Evolutionary conservation across 2,888 invertebrate species (phyloP), one percentile per base, ranked within the genome.

Genomic region (Chorisops tibialis): DNA sequence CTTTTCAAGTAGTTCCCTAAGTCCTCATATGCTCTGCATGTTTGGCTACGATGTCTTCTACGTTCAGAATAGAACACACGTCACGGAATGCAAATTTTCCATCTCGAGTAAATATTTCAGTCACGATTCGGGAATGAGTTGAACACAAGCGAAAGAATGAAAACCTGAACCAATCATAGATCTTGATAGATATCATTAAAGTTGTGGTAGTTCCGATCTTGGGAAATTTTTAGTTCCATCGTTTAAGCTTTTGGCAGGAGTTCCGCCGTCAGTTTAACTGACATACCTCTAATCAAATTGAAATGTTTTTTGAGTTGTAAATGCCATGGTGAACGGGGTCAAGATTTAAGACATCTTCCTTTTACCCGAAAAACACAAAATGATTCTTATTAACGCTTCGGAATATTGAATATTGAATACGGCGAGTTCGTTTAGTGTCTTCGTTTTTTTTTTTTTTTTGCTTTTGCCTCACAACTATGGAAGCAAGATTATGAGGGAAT

Each of bases 21-120:
- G 7, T 56, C 52, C 39, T 52, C 52, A 52, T 52, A 38, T 52
- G 52, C 38, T 52, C n/a, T 5, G 16, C 9, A 56, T 56, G 22
- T 56, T 43, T 16, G 54, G 22, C 41, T 16, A 41, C 24, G 41
- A 41, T 43, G 16, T 12, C 30, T 6, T 12, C 2, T 49, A n/a
- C 4, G 24, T 35, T 21, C 24, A 56, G 43, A 43, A 56, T 56
- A 56, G 38, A 52, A 39, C 38, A 41, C 52, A 41, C 54, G 43
- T 56, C 54, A 56, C 30, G 54, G 43, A 56, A 56, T 56, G 54
- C 43, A 56, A 56, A 56, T 56, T 56, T 56, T 6, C 19, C 5
- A 24, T 38, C 38, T 22, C 43, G 52, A 52, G 39, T 56, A 43
- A 56, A 56, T 43, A 56, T 56, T 56, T 56, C 14, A 56, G 54